Evolutionary conservation across 2,888 invertebrate genomes (phyloP), one percentile per base, ranked within the genome.

Genomic region (Cremastinae sp.): DNA sequence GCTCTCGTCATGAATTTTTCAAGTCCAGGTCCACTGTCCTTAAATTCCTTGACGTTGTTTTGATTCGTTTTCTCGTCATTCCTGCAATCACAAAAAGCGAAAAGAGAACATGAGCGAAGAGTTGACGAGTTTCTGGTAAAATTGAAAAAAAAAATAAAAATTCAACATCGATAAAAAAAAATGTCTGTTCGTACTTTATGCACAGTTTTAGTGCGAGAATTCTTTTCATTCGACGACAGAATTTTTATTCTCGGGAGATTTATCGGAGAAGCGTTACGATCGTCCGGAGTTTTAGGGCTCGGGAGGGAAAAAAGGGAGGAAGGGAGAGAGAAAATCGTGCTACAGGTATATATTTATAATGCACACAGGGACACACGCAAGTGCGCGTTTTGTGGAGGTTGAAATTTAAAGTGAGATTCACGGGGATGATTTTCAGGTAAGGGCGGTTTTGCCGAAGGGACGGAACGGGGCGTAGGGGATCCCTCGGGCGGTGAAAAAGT

Each of bases 381-480:
- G 49, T 59, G 38, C 45, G 61, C 14, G 20, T 61, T n/a, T n/a
- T 69, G 20, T 22, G 28, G 28, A 54, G 54, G 64, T 51, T 53
- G 10, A 65, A 18, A 38, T 20, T 62, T 79, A 79, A 64, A 72
- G 76, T 54, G 69, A 64, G 70, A 74, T 56, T 80, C 79, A 84
- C 79, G 87, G 81, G 87, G 88, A 87, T 88, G 87, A 86, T 86
- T 87, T 79, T 87, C 88, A 88, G 88, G 89, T 88, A 89, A 86
- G 88, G 86, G 87, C 84, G 82, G 85, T 87, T 87, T 85, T 82
- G 81, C 80, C 79, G 75, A 84, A 83, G 83, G 84, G 64, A 3
- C 16, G n/a, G 51, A n/a, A 20, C 10, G 28, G 65, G 51, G 38
- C 12, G 28, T 20, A 18, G 22, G 58, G 54, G 61, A 54, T 74